A percentile compares a stretch with the other conserved stretches of the same genome.
These are phyloP conservation scores for Acronicta alni DNA, from an alignment of 2,888 invertebrate species.

Conservation along the genomic window DNA sequence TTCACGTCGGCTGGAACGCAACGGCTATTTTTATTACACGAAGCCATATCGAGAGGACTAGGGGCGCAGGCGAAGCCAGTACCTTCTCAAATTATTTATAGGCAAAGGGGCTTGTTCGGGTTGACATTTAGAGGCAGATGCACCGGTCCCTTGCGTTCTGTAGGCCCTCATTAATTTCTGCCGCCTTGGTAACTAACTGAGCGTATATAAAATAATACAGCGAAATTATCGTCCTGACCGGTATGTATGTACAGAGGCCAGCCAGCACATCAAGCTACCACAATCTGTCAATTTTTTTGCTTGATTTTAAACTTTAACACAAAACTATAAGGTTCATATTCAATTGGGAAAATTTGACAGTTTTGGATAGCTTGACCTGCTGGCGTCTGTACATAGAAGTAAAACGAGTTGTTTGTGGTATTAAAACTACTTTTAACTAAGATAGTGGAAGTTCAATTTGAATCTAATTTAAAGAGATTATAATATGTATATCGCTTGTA, in stretches of 20 bases:
- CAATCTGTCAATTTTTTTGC: too few relatives aligned
- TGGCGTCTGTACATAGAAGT: not conserved
- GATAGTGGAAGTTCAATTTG: constrained; percentile 4
- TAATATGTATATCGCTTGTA: too few relatives aligned
- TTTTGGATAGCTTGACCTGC: too few relatives aligned
- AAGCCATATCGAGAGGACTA: constrained; percentile 79
- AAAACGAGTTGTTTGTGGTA: constrained; percentile 24
- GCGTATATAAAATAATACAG: constrained; percentile 56
- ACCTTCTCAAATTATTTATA: constrained; percentile 85
- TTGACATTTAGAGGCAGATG: constrained; percentile 86
- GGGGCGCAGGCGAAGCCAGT: constrained; percentile 70
- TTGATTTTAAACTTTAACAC: too few relatives aligned
- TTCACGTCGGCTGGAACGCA: constrained; percentile 60
- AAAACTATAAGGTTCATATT: too few relatives aligned
- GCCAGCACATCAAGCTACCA: too few relatives aligned
- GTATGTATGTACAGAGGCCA: too few relatives aligned
- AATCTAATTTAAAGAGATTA: constrained; percentile 18
- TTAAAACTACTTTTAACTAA: not conserved
- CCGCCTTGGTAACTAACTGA: constrained; percentile 71
- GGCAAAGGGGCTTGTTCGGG: constrained; percentile 73
- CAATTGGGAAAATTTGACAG: too few relatives aligned
- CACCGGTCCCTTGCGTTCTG: constrained; percentile 63
- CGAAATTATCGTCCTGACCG: constrained; percentile 52
- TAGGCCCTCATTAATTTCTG: constrained; percentile 79
- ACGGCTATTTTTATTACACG: constrained; percentile 79